Evolutionary conservation across 2,888 invertebrate species (phyloP), one percentile per base, ranked within the genome.

Genomic region (Operophtera brumata): DNA sequence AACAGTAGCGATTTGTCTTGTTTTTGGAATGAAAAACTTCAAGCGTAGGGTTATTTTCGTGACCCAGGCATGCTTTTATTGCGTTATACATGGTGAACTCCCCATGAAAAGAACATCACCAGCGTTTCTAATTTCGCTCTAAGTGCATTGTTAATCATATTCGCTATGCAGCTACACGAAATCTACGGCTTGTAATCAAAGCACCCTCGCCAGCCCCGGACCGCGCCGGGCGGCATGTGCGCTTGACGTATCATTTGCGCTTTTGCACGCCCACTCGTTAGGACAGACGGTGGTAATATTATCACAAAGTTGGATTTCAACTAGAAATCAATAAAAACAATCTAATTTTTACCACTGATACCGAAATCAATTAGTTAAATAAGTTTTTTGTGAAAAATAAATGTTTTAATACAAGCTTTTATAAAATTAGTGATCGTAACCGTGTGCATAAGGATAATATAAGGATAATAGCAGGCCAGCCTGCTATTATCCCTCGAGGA

Each of bases 201-300:
- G 73, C 70, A 62, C 65, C 69, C 67, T 68, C 55, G 54, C 58
- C 52, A 44, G 39, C 32, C 20, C 37, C 44, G 45, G 45, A 39
- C 51, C 54, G 61, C 54, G 57, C 35, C 65, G 58, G 65, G 64
- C 52, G 50, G 69, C 69, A 82, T 85, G 80, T 87, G 87, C 77
- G 73, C 71, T 67, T 79, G 86, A 83, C 84, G 77, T 84, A 78
- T 82, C 74, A 84, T 86, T 86, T 86, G 84, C 73, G 78, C 83
- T 82, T 84, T 80, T 84, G 75, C 74, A 76, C 82, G 79, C 82
- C 83, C 77, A 77, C 81, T 77, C 77, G 73, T 79, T 82, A 76
- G 50, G 51, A 36, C 51, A 46, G 48, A 47, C 55, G 55, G 34
- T 34, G 28, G 36, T 8, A 26, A 11, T 11, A 26, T 26, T 41